Evolutionary conservation across 2,113 vertebrate species (phyloP).

Genomic region (Loxodonta africana): DNA sequence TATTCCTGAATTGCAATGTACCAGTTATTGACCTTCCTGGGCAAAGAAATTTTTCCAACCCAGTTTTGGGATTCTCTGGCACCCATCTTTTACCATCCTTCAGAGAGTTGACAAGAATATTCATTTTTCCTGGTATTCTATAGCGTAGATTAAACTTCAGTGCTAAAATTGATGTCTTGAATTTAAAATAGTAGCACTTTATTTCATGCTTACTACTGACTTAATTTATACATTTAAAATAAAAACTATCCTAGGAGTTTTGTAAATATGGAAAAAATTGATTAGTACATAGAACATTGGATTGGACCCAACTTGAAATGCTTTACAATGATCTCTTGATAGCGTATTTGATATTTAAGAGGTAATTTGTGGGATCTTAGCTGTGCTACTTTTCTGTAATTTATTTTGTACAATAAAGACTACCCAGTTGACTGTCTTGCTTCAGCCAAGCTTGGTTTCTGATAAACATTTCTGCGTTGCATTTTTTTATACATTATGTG

Average conservation of each 20-base stretch:
- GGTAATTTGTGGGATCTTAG: slow-evolving; percentile 67
- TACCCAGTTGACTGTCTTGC: slow-evolving; percentile 72
- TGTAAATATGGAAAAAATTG: slow-evolving; percentile 72
- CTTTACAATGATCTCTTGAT: slow-evolving; percentile 78
- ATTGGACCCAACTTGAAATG: slow-evolving; percentile 81
- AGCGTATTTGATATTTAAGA: slow-evolving; percentile 73
- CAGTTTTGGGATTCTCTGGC: slow-evolving; percentile 33
- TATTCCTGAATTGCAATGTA: not conserved
- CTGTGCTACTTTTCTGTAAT: slow-evolving; percentile 76
- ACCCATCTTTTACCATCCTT: slow-evolving; percentile 64
- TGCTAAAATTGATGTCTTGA: slow-evolving; percentile 82
- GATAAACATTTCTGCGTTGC: slow-evolving; percentile 82
- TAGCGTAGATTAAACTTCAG: slow-evolving; percentile 78
- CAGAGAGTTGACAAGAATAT: slow-evolving; percentile 70
- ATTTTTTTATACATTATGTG: slow-evolving; percentile 81
- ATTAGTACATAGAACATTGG: slow-evolving; percentile 83
- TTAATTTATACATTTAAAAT: slow-evolving; percentile 79
- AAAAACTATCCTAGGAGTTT: slow-evolving; percentile 56
- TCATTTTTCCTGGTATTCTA: slow-evolving; percentile 76
- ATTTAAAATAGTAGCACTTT: slow-evolving; percentile 91
- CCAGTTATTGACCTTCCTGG: slow-evolving; percentile 50
- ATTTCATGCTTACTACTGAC: slow-evolving; percentile 91
- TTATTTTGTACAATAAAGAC: slow-evolving; percentile 71
- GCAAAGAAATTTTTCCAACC: slow-evolving; percentile 32
- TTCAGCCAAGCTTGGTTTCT: slow-evolving; percentile 81